Percentiles rank a stretch among this genome's conserved stretches.
These are phyloP conservation scores for Cnemophilus loriae DNA, from an alignment of 2,113 vertebrate species.

Conservation along the genomic window DNA sequence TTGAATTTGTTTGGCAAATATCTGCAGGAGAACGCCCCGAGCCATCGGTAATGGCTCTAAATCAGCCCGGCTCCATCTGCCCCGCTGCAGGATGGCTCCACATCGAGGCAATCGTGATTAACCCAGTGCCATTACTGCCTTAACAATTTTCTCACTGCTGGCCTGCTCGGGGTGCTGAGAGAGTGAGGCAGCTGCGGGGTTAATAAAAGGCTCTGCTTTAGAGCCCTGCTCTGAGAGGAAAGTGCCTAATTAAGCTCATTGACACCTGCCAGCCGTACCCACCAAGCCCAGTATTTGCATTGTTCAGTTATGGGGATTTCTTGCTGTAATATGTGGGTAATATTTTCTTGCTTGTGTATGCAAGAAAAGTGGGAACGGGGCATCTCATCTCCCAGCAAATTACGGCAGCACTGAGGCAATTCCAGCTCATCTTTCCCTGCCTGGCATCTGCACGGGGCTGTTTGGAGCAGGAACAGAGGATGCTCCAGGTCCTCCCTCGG, in stretches of 20 bases:
- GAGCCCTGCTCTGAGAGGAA: background rate
- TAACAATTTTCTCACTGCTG: background rate
- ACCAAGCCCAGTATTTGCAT: accelerated
- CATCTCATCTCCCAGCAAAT: background rate
- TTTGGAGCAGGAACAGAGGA: background rate
- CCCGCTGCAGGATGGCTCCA: background rate
- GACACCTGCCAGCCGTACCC: background rate
- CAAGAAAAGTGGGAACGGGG: background rate
- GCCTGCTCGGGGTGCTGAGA: background rate
- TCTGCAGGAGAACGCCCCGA: background rate
- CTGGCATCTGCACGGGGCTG: background rate
- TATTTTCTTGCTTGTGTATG: too few relatives aligned
- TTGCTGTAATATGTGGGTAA: accelerated
- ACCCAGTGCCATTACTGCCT: background rate
- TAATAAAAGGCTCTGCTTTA: background rate
- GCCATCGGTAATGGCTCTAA: background rate
- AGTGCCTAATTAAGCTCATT: background rate
- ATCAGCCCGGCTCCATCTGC: accelerated
- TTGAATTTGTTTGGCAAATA: accelerated
- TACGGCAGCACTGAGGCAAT: background rate
- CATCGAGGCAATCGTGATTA: background rate
- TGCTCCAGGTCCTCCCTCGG: accelerated
- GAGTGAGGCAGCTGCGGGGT: background rate
- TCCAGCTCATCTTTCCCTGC: background rate
- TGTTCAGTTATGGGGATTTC: accelerated